These are phyloP conservation scores for Aselliscus stoliczkanus DNA, from an alignment of 2,797 vertebrate species.

Conservation along the genomic window DNA sequence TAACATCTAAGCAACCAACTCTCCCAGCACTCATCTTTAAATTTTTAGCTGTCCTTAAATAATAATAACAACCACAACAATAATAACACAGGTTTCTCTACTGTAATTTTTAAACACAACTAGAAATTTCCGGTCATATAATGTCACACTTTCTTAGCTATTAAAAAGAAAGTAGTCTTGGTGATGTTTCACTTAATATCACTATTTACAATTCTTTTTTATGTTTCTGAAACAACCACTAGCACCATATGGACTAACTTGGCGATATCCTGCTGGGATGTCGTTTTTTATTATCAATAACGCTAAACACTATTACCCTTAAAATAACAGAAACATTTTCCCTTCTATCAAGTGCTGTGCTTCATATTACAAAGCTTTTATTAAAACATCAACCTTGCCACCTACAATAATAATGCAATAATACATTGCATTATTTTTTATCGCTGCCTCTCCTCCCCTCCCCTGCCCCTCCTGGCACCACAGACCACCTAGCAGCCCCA, in stretches of 20 bases:
- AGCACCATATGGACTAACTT: slow-evolving; percentile 28
- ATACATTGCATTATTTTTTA: background rate
- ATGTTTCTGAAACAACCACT: slow-evolving; percentile 23
- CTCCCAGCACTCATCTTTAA: background rate
- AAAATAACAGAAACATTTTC: background rate
- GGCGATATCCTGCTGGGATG: background rate
- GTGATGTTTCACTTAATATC: slow-evolving; percentile 23
- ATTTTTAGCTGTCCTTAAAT: background rate
- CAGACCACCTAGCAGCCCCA: background rate
- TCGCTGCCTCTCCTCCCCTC: background rate
- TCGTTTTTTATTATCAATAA: background rate
- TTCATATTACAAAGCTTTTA: background rate
- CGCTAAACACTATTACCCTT: background rate
- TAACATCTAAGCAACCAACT: background rate
- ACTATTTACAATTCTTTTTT: slow-evolving; percentile 35
- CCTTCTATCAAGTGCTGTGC: background rate
- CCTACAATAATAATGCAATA: no score
- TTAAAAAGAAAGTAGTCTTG: background rate
- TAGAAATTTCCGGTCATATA: background rate
- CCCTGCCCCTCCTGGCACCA: background rate
- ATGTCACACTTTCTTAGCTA: background rate
- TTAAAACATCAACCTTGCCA: background rate
- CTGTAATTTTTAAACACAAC: background rate
- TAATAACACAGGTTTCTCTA: background rate
- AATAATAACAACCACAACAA: background rate